Evolutionary conservation across 2,113 vertebrate species (phyloP).

Genomic region (Sceloporus undulatus): DNA sequence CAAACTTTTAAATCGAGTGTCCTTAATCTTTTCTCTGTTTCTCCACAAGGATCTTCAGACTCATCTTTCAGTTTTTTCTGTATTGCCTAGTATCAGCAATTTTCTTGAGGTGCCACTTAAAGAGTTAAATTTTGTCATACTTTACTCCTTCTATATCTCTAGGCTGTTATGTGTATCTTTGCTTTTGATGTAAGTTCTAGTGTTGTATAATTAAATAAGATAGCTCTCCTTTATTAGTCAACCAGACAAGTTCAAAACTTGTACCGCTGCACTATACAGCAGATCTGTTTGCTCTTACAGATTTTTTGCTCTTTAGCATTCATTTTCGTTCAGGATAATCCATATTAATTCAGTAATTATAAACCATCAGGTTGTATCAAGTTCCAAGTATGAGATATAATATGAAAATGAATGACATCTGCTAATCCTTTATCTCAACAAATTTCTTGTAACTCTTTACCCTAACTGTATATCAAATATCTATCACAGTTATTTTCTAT

Average conservation of each 20-base stretch:
- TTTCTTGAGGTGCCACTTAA: neutral
- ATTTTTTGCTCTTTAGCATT: neutral
- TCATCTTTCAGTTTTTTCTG: neutral
- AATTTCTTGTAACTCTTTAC: constrained; percentile 6
- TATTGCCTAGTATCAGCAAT: neutral
- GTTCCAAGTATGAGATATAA: neutral
- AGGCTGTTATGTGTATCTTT: neutral
- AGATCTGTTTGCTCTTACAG: neutral
- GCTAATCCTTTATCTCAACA: constrained; percentile 11
- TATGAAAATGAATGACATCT: constrained; percentile 13
- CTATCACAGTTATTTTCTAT: too few species aligned
- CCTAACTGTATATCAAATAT: constrained; percentile 12
- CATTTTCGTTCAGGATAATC: constrained; percentile 13
- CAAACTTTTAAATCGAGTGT: neutral
- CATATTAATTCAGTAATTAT: constrained; percentile 12
- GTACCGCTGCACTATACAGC: neutral
- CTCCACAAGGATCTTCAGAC: neutral
- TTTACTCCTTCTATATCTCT: neutral
- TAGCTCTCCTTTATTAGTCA: neutral
- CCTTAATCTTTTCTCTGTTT: neutral
- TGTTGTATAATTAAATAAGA: neutral
- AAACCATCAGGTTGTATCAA: neutral
- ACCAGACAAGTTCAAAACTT: neutral
- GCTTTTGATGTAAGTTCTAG: neutral
- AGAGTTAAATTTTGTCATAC: neutral